A percentile compares a stretch with the other conserved stretches of the same genome.
Conservation (phyloP, 2,888 invertebrate genomes). For the Odiellus spinosus region DNA sequence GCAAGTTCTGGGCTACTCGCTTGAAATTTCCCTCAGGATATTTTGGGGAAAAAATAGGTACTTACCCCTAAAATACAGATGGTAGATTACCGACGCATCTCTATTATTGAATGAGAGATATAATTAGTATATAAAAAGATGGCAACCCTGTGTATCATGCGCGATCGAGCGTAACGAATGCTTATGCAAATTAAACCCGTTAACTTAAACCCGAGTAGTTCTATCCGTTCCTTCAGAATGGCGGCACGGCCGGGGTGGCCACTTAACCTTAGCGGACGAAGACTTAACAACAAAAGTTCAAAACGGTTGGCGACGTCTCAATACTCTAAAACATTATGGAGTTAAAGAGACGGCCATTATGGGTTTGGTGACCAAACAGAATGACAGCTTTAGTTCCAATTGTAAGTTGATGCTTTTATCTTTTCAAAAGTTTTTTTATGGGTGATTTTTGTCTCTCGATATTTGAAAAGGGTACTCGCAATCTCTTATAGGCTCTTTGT, state of each 20-base stretch:
- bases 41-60: too few relatives aligned
- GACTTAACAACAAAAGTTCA: conserved; percentile 65
- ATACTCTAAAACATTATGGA: conserved; percentile 83
- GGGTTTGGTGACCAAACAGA: conserved; percentile 66
- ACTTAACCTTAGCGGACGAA: conserved; percentile 79
- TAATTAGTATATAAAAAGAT: too few relatives aligned
- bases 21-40: too few relatives aligned
- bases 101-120: too few relatives aligned
- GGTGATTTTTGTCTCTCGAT: too few relatives aligned
- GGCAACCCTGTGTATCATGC: too few relatives aligned
- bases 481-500: background rate
- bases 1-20: too few relatives aligned
- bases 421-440: too few relatives aligned
- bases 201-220: background rate
- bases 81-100: too few relatives aligned
- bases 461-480: too few relatives aligned
- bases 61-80: too few relatives aligned
- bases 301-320: conserved; percentile 66
- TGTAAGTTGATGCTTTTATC: conserved; percentile 39
- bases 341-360: conserved; percentile 86
- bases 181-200: background rate
- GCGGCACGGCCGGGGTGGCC: conserved; percentile 71
- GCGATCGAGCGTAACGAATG: too few relatives aligned
- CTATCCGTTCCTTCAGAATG: conserved; percentile 44
- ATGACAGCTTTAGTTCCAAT: conserved; percentile 22